Evolutionary conservation across 1,140 invertebrate genomes (phyloP).

Genomic region (Harpegnathos saltator): DNA sequence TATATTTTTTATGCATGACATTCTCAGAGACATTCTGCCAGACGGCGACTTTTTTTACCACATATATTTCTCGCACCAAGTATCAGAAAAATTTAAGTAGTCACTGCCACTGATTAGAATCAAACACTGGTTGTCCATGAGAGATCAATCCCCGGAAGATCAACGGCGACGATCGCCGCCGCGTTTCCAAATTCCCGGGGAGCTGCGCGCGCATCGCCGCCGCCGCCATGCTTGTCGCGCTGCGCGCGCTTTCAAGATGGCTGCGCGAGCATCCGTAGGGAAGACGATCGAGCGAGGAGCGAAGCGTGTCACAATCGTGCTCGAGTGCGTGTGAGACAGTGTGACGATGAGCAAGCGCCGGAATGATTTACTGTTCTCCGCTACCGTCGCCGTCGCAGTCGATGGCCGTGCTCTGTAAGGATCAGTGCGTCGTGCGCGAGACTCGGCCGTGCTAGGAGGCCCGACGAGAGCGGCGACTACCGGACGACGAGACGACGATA

Average conservation of each 20-base stretch:
- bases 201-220: neutral
- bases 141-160: too few relatives aligned
- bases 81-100: too few relatives aligned
- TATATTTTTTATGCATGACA: too few relatives aligned
- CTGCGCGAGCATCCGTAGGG: conserved; percentile 57
- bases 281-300: conserved; percentile 62
- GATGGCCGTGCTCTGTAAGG: conserved; percentile 2
- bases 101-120: too few relatives aligned
- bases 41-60: too few relatives aligned
- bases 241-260: conserved; percentile 60
- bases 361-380: conserved; percentile 47
- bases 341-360: conserved; percentile 57
- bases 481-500: too few relatives aligned
- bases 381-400: neutral
- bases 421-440: conserved; percentile 14
- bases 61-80: too few relatives aligned
- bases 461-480: neutral
- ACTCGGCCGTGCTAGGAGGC: conserved; percentile 5
- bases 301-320: conserved; percentile 50
- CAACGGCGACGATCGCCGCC: too few relatives aligned
- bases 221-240: neutral
- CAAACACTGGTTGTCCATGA: too few relatives aligned
- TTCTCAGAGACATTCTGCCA: too few relatives aligned
- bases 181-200: too few relatives aligned
- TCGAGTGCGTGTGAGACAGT: conserved; percentile 45